These are phyloP conservation scores for Mus minutoides DNA, from an alignment of 2,797 vertebrate species.

Conservation along the genomic window DNA sequence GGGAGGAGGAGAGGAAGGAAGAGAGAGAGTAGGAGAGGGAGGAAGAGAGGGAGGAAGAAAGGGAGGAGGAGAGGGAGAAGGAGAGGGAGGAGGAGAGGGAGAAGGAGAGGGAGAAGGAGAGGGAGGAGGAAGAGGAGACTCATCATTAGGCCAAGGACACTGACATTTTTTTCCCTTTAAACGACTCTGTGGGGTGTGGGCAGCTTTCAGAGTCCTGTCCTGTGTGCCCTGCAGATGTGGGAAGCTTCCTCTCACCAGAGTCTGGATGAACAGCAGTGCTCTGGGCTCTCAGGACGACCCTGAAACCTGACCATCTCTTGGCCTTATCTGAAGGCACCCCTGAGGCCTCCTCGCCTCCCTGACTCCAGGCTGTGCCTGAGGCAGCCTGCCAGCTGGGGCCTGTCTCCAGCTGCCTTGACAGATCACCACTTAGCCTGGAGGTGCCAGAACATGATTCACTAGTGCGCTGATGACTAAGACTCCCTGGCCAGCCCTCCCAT, in stretches of 20 bases:
- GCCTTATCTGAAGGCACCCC: background rate
- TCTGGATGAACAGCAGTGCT: background rate
- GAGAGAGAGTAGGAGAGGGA: background rate
- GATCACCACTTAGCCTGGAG: background rate
- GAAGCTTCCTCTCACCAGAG: fast-evolving
- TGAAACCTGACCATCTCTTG: background rate
- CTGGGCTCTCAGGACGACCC: background rate
- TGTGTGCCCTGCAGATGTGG: background rate
- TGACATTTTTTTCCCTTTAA: background rate
- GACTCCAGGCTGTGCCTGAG: background rate
- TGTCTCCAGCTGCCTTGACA: background rate
- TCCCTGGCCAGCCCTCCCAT: background rate
- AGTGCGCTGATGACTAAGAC: no score
- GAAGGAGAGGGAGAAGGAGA: no score
- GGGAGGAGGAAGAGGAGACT: background rate
- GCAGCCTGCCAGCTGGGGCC: background rate
- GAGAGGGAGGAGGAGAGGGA: no score
- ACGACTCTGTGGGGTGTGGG: fast-evolving
- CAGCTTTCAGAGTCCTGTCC: background rate
- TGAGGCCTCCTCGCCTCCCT: background rate
- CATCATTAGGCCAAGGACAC: background rate
- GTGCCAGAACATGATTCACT: background rate
- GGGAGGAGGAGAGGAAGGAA: background rate
- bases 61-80: no score
- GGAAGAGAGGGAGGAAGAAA: background rate